Evolutionary conservation across 2,888 invertebrate species (phyloP).

Genomic region (Stenodema calcarata): DNA sequence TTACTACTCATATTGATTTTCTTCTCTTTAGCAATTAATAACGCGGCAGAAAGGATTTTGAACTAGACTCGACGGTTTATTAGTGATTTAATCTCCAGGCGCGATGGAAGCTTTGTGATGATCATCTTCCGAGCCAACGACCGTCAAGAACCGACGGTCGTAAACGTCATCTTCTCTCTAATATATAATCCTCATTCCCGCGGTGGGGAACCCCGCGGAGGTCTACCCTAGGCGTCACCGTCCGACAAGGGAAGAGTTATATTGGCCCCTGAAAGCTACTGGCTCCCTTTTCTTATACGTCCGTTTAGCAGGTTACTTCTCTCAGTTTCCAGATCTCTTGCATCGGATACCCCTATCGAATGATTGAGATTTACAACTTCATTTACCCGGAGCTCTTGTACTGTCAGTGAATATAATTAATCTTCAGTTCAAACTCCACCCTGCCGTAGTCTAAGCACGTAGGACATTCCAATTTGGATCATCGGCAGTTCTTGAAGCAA

Average conservation of each 20-base stretch:
- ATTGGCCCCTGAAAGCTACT: constrained; percentile 23
- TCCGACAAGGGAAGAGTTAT: constrained; percentile 12
- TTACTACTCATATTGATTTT: background rate
- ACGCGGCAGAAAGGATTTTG: background rate
- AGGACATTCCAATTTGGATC: background rate
- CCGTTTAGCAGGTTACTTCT: background rate
- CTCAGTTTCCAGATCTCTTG: background rate
- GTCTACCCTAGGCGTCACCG: constrained; percentile 5
- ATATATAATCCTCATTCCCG: constrained; percentile 18
- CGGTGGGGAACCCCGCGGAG: constrained; percentile 6
- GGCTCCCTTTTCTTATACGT: background rate
- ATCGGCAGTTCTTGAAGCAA: too few relatives aligned
- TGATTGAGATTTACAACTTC: background rate
- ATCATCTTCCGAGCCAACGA: background rate
- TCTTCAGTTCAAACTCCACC: background rate
- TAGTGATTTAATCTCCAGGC: constrained; percentile 24
- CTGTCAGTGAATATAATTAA: background rate
- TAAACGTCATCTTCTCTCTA: constrained; percentile 25
- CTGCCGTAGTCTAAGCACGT: background rate
- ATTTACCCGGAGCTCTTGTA: background rate
- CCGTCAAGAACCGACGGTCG: background rate
- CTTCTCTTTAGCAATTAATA: background rate
- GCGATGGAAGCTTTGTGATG: constrained; percentile 13
- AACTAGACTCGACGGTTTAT: background rate
- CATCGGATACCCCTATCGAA: background rate